A percentile compares a stretch with the other conserved stretches of the same genome.
Conservation (phyloP, 1,140 invertebrate species). For the Contarinia nasturtii region DNA sequence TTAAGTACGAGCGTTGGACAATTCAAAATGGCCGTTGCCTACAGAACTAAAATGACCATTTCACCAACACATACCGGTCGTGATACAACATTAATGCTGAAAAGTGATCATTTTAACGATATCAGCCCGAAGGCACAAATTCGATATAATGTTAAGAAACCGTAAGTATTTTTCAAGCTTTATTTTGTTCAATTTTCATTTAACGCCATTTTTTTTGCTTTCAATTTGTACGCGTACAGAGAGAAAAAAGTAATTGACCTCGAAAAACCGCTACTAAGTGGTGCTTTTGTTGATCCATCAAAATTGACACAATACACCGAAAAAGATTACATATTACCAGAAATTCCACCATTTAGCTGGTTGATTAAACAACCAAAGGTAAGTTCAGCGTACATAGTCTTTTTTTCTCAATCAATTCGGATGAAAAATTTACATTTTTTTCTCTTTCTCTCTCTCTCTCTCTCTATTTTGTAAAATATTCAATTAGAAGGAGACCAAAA, state of each 20-base stretch:
- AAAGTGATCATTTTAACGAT: slow-evolving; percentile 78
- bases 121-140: slow-evolving; percentile 41
- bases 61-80: slow-evolving; percentile 55
- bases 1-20: slow-evolving; percentile 66
- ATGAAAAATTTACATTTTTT: not conserved
- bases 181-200: no score
- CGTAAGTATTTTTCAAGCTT: not conserved
- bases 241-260: slow-evolving; percentile 26
- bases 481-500: not conserved
- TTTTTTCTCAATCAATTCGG: not conserved
- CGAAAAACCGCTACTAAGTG: slow-evolving; percentile 43
- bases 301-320: slow-evolving; percentile 29
- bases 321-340: slow-evolving; percentile 36
- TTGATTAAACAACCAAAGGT: slow-evolving; percentile 25
- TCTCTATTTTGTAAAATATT: no score
- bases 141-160: slow-evolving; percentile 22
- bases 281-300: slow-evolving; percentile 40
- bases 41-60: slow-evolving; percentile 76
- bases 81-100: slow-evolving; percentile 53
- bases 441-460: not conserved
- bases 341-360: slow-evolving; percentile 40
- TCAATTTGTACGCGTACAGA: slow-evolving; percentile 4
- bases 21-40: slow-evolving; percentile 56
- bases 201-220: no score
- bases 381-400: not conserved